Evolutionary conservation across 2,113 vertebrate genomes (phyloP).

Genomic region (Platysternon megacephalum): DNA sequence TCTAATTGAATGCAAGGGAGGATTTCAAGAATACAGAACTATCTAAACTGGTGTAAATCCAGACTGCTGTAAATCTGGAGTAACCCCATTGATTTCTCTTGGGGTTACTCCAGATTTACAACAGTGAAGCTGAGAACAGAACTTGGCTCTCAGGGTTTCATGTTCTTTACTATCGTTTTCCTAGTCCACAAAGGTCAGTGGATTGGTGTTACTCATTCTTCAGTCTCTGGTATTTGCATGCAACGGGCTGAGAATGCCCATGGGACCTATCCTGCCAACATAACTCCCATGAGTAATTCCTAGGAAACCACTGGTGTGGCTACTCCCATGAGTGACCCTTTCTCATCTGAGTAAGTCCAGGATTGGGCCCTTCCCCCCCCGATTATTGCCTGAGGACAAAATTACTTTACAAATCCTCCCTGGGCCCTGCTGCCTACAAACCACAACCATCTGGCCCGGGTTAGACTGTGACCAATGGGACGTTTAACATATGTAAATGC

Average conservation of each 20-base stretch:
- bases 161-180: background rate
- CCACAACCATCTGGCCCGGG: background rate
- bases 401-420: background rate
- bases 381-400: background rate
- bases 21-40: background rate
- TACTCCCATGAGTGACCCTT: background rate
- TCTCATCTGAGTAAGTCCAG: background rate
- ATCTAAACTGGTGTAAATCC: background rate
- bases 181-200: background rate
- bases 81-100: background rate
- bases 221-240: background rate
- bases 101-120: background rate
- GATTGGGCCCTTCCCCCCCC: background rate
- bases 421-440: background rate
- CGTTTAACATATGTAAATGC: background rate
- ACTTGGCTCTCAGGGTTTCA: background rate
- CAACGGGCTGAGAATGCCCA: no score
- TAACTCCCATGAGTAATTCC: background rate
- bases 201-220: background rate
- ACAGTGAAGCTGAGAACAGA: background rate
- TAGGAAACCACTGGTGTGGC: background rate
- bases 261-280: background rate
- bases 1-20: background rate
- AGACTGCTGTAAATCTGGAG: background rate
- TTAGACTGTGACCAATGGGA: rapidly evolving